Conservation (phyloP, 2,888 invertebrate genomes). For the Eupelmus urozonus region DNA sequence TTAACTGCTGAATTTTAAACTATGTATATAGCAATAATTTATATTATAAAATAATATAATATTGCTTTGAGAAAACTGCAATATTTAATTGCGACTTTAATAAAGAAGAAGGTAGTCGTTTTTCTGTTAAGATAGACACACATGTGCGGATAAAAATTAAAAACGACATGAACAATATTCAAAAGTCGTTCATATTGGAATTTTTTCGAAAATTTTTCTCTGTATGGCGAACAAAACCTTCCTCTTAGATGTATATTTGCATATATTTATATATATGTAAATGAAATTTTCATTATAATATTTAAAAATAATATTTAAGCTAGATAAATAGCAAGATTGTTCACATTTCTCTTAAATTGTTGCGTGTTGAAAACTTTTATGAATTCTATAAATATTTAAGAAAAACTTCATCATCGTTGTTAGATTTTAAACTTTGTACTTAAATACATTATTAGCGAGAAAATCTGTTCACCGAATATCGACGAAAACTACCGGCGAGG, state of each 20-base stretch:
- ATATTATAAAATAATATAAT: neutral
- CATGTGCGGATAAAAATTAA: no score
- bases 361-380: neutral
- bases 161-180: neutral
- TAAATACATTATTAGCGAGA: slow-evolving; percentile 3
- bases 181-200: neutral
- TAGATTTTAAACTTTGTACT: slow-evolving; percentile 21
- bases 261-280: neutral
- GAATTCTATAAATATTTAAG: slow-evolving; percentile 12
- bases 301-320: no score
- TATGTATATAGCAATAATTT: neutral
- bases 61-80: no score
- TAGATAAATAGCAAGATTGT: neutral
- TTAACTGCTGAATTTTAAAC: neutral
- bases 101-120: no score
- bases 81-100: no score
- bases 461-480: neutral
- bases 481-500: neutral
- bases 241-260: neutral
- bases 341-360: neutral
- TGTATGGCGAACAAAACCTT: neutral
- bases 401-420: neutral
- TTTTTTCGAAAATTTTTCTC: no score
- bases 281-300: neutral
- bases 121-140: no score